These are phyloP conservation scores for Meganola albula DNA, from an alignment of 2,888 invertebrate genomes.

Conservation along the genomic window DNA sequence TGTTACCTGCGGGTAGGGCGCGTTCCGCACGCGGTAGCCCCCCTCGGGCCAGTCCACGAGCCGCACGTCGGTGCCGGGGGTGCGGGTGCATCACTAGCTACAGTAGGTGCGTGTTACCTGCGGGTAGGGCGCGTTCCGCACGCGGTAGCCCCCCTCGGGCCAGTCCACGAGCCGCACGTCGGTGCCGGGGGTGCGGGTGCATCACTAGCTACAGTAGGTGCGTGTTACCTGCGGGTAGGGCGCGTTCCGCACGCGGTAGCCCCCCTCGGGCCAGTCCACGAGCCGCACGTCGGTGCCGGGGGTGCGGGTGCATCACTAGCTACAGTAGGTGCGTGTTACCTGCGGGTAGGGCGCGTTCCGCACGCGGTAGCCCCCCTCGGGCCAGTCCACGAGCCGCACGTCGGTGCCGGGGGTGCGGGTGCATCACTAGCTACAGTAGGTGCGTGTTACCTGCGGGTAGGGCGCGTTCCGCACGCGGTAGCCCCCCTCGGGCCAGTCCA, in stretches of 20 bases:
- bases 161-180: conserved; percentile 90
- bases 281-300: conserved; percentile 38
- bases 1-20: too few relatives aligned
- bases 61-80: too few relatives aligned
- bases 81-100: too few relatives aligned
- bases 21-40: too few relatives aligned
- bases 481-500: conserved; percentile 96
- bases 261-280: conserved; percentile 84
- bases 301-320: neutral
- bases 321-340: conserved; percentile 40
- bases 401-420: conserved; percentile 88
- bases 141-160: conserved; percentile 81
- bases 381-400: conserved; percentile 89
- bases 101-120: neutral
- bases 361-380: conserved; percentile 93
- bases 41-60: too few relatives aligned
- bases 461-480: conserved; percentile 86
- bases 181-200: conserved; percentile 64
- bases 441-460: conserved; percentile 81
- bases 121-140: conserved; percentile 45
- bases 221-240: conserved; percentile 71
- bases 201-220: too few relatives aligned
- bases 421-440: too few relatives aligned
- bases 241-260: conserved; percentile 85
- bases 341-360: conserved; percentile 83